Base-by-base conservation (phyloP, 2,113 vertebrate genomes). In the Mormoops blainvillei region DNA sequence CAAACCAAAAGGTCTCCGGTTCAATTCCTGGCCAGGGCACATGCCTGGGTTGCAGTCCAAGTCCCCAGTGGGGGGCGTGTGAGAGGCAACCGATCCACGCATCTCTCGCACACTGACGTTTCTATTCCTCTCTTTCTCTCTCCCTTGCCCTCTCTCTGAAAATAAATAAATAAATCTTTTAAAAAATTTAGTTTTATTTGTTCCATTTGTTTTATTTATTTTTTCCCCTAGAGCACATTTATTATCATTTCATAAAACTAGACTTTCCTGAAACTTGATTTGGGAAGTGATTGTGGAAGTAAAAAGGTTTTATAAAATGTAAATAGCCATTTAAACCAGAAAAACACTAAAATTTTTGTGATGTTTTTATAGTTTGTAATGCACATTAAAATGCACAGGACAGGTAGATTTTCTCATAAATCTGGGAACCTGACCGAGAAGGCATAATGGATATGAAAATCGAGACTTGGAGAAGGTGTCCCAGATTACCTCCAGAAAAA, bases 101-200 rank as follows among this genome's bases (percentile, higher is more conserved):
- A 24, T 58, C 56, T 58, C 24, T 61, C 10, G 4, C 24, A 28
- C 58, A 28, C 12, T 61, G 58, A 61, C 12, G 10, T 61, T 61
- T 61, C 58, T 61, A 24, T 61, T 61, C 10, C 58, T 61, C 24
- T 28, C 24, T 28, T 61, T 61, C 58, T 61, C 24, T 26, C 24
- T 28, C 58, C 58, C 58, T 61, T 61, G 10, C 24, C 58, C 58
- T 61, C 10, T 26, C 58, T 61, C 58, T 61, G 58, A 61, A 61
- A 61, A 61, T 61, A 61, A 61, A 61, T 61, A 61, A 61, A 61
- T 61, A 61, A 61, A 61, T 28, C 24, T 28, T 61, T 61, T 12
- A 61, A 26, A 61, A 61, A 92, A 63, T 89, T 58, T 33, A 56
- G 43, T 94, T 91, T 92, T 61, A 80, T 77, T 92, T 94, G 41